Evolutionary conservation across 1,140 invertebrate species (phyloP), one percentile per base, ranked within the genome.

Genomic region (Drosophila quadrilineata): DNA sequence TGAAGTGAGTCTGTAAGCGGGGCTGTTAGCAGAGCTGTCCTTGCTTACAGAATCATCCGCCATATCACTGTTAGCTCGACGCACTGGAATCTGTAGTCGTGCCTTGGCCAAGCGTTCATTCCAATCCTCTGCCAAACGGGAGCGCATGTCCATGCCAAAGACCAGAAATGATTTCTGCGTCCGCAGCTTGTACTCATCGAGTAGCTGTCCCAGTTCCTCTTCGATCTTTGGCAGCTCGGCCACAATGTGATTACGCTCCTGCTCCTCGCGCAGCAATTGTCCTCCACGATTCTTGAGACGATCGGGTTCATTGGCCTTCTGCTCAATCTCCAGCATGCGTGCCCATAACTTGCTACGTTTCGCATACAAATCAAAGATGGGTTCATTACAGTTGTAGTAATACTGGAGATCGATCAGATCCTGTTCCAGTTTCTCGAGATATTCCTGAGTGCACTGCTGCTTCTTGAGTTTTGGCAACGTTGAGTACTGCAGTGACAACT

Each of bases 231-330:
- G 62, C 22, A 65, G 9, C 9, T 65, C 50, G 0, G 6, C 14
- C 6, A 3, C 19, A 9, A 65, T 65, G 3, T 16, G 4, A 1
- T 50, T 65, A 6, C 62, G 62, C 5, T 65, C 62, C 2, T 45
- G 46, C n/a, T 65, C 62, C 36, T 65, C 62, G 2, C 28, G 28
- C 0, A 65, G 17, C 22, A 65, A 10, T 6, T 35, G 26, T 2
- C 62, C 54, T 0, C 54, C 54, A 12, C 62, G 62, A 59, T 65
- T 65, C 2, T 26, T 16, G 22, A 28, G 59, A 9, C 62, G 62
- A 45, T 21, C 29, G 2, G 36, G 38, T 3, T 50, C 36, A 1
- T 26, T 50, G 6, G 62, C 28, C 16, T 36, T 28, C 6, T 43
- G 16, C 0, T 50, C 54, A 0, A 59, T 36, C 0, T 17, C 54